Evolutionary conservation across 2,113 vertebrate genomes (phyloP).

Genomic region (Notarius quadriscutis): DNA sequence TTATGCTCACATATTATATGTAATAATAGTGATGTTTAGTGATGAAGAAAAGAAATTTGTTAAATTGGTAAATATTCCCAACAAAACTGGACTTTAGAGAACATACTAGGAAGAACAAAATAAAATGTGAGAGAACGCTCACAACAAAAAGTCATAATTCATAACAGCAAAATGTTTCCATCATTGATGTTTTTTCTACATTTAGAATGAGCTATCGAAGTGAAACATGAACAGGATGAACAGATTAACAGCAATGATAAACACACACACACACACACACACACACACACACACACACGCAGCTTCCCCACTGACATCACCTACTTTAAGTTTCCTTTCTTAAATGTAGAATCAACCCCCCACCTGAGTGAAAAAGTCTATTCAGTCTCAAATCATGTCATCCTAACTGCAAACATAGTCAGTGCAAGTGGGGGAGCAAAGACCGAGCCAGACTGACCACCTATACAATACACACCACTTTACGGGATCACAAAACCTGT

Average conservation of each 20-base stretch:
- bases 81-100: neutral
- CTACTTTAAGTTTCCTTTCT: constrained; percentile 18
- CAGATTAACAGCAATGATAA: constrained; percentile 40
- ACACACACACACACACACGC: constrained; percentile 17
- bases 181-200: neutral
- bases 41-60: neutral
- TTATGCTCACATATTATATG: neutral
- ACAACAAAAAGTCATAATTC: constrained; percentile 19
- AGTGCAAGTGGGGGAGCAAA: neutral
- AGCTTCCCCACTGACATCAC: constrained; percentile 23
- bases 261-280: constrained; percentile 27
- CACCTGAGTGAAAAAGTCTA: constrained; percentile 17
- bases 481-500: constrained; percentile 43
- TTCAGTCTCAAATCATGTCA: constrained; percentile 42
- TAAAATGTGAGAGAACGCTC: constrained; percentile 16
- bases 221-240: neutral
- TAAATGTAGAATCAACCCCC: constrained; percentile 48
- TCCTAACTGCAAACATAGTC: constrained; percentile 38
- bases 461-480: constrained; percentile 35
- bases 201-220: neutral
- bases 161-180: neutral
- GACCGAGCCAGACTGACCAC: constrained; percentile 30
- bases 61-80: neutral
- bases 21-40: neutral
- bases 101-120: neutral